Percentiles rank a stretch among this genome's conserved stretches.
Conservation (phyloP, 2,888 invertebrate genomes). For the Zygogramma bicolorata region DNA sequence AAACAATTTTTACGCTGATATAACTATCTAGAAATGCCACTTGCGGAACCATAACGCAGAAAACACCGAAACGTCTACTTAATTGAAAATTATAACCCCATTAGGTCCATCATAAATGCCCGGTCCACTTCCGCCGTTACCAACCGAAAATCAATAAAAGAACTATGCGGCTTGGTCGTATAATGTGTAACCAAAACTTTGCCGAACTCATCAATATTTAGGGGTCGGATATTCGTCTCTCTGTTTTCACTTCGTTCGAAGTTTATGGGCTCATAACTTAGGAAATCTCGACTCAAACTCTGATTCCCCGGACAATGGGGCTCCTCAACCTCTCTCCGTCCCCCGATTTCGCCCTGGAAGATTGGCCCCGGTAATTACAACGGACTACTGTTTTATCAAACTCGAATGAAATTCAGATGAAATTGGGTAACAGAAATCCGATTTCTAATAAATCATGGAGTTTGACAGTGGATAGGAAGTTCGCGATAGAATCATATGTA, state of each 20-base stretch:
- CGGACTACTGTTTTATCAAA: conserved; percentile 50
- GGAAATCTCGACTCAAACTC: conserved; percentile 53
- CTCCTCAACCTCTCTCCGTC: conserved; percentile 38
- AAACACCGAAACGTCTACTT: background rate
- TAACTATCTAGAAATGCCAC: background rate
- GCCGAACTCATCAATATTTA: conserved; percentile 54
- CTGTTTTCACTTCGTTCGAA: conserved; percentile 53
- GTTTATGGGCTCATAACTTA: conserved; percentile 55
- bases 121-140: background rate
- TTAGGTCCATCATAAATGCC: background rate
- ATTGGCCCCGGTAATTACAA: conserved; percentile 50
- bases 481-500: background rate
- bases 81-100: background rate
- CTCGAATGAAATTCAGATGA: conserved; percentile 44
- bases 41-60: background rate
- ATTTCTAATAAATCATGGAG: conserved; percentile 33
- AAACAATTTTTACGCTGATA: background rate
- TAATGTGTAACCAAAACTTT: conserved; percentile 46
- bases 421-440: conserved; percentile 39
- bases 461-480: conserved; percentile 16
- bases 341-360: conserved; percentile 35
- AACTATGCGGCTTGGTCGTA: conserved; percentile 36
- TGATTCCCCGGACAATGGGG: conserved; percentile 53
- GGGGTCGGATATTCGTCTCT: conserved; percentile 53
- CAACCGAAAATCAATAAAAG: conserved; percentile 30